Evolutionary conservation across 1,140 invertebrate genomes (phyloP).

Genomic region (Trachymyrmex septentrionalis): DNA sequence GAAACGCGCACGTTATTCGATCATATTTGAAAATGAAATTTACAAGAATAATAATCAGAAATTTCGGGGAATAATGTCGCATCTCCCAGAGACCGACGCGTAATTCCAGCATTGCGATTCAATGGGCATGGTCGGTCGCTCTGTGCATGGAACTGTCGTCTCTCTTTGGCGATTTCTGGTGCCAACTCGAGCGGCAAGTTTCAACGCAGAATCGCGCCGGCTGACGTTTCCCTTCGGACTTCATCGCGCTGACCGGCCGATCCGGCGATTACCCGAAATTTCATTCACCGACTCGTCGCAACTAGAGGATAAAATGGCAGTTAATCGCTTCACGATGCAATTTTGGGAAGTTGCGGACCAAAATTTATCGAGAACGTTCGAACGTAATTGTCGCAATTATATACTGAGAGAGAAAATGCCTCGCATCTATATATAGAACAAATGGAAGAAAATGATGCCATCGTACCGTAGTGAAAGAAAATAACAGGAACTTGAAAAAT

Average conservation of each 20-base stretch:
- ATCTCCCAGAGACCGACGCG: conserved; percentile 9
- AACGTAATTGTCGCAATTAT: conserved; percentile 46
- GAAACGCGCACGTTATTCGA: background rate
- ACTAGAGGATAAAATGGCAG: conserved; percentile 53
- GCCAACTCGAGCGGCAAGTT: conserved; percentile 47
- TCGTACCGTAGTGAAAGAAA: background rate
- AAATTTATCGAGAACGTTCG: conserved; percentile 52
- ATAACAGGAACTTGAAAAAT: background rate
- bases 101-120: conserved; percentile 36
- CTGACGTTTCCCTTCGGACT: conserved; percentile 56
- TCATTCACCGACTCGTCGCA: conserved; percentile 45
- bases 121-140: conserved; percentile 4
- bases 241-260: conserved; percentile 49
- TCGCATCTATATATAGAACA: background rate
- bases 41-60: conserved; percentile 37
- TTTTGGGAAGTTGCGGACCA: conserved; percentile 50
- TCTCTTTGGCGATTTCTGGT: conserved; percentile 46
- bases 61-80: conserved; percentile 46
- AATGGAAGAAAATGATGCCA: background rate
- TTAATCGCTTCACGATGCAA: conserved; percentile 58
- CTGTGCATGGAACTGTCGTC: conserved; percentile 23
- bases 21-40: background rate
- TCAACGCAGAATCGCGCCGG: conserved; percentile 48
- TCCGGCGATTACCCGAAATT: conserved; percentile 45
- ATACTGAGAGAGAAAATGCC: background rate